These are phyloP conservation scores for Micropoecilia bifurca DNA, from an alignment of 2,797 vertebrate species.

Conservation along the genomic window DNA sequence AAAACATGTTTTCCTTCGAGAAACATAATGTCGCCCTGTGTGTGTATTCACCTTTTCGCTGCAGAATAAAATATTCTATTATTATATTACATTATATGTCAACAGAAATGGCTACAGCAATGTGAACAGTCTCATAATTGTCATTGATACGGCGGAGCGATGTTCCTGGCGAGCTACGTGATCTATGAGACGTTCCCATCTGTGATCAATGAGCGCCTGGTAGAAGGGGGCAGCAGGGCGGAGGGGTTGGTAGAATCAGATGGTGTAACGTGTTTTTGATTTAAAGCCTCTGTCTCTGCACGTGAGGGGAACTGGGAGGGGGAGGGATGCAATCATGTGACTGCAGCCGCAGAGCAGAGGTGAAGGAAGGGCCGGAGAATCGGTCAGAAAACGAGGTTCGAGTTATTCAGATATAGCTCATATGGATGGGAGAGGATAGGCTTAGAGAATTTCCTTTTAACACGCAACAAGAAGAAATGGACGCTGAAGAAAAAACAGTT, in stretches of 20 bases:
- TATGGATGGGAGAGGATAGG: background rate
- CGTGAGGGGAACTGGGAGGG: conserved; percentile 49
- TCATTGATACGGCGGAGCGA: conserved; percentile 8
- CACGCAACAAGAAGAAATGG: background rate
- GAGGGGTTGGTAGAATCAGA: conserved; percentile 11
- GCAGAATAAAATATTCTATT: background rate
- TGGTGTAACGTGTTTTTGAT: conserved; percentile 36
- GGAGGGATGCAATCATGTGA: conserved; percentile 54
- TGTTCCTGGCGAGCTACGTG: background rate
- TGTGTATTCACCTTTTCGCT: background rate
- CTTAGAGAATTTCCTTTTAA: background rate
- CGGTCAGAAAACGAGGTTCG: background rate
- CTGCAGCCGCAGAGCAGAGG: conserved; percentile 29
- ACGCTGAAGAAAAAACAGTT: conserved; percentile 13
- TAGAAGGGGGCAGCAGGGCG: background rate
- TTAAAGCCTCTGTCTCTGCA: conserved; percentile 48
- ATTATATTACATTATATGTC: background rate
- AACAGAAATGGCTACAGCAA: background rate
- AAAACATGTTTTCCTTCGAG: conserved; percentile 8
- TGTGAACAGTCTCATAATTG: background rate
- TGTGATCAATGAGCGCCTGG: conserved; percentile 38
- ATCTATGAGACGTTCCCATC: background rate
- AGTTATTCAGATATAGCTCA: background rate
- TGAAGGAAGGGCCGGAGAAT: conserved; percentile 19
- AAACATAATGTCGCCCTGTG: background rate